Conservation (phyloP, 1,140 invertebrate species). For the Dendrolimus kikuchii region DNA sequence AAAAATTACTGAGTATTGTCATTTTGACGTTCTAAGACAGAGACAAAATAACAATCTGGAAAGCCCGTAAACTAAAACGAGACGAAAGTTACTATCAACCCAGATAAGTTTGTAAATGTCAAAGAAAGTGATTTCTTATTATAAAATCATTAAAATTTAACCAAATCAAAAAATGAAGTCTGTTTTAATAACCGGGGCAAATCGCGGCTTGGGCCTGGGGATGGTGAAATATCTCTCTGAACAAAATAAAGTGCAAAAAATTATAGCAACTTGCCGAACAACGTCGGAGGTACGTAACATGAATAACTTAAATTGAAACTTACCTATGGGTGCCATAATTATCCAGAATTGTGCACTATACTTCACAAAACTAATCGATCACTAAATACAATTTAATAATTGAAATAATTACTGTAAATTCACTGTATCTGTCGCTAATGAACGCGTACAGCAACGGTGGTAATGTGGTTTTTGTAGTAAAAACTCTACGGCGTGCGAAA, state of each 20-base stretch:
- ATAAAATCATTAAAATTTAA: constrained; percentile 16
- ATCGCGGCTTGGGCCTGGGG: constrained; percentile 89
- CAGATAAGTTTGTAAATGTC: constrained; percentile 7
- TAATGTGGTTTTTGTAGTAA: constrained; percentile 22
- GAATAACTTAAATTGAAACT: constrained; percentile 24
- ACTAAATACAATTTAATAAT: constrained; percentile 8
- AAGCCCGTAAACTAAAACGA: background rate
- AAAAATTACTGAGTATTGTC: constrained; percentile 59
- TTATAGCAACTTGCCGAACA: constrained; percentile 61
- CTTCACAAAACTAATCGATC: constrained; percentile 3
- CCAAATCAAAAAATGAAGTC: constrained; percentile 76
- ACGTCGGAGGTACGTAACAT: constrained; percentile 49
- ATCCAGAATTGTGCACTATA: background rate
- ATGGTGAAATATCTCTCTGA: constrained; percentile 78
- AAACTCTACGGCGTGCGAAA: constrained; percentile 12
- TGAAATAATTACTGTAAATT: constrained; percentile 11
- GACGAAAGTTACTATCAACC: constrained; percentile 2
- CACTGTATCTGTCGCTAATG: constrained; percentile 22
- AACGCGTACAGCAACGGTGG: constrained; percentile 16
- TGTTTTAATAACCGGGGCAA: constrained; percentile 90
- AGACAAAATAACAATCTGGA: constrained; percentile 20
- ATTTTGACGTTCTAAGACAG: constrained; percentile 56
- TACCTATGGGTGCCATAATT: constrained; percentile 59
- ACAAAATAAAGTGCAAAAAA: constrained; percentile 42
- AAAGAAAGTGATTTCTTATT: constrained; percentile 17